Evolutionary conservation across 2,888 invertebrate species (phyloP).

Genomic region (Leptinotarsa tumamoca): DNA sequence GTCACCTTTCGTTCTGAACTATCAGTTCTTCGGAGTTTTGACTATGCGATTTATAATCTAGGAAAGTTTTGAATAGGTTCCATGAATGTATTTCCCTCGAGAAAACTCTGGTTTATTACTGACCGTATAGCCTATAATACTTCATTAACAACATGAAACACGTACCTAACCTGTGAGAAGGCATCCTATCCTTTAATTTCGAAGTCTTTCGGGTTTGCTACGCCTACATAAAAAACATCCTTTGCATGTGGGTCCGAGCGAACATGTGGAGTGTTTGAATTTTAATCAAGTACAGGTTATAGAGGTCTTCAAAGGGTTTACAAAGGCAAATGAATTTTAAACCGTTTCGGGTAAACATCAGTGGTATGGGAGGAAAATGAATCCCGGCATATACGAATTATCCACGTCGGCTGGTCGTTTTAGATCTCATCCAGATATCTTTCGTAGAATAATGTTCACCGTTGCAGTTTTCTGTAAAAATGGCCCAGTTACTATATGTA

Average conservation of each 20-base stretch:
- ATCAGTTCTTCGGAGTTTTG: too few species aligned
- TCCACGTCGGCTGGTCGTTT: conserved; percentile 26
- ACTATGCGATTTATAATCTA: too few species aligned
- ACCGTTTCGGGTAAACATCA: conserved; percentile 6
- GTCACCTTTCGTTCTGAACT: too few species aligned
- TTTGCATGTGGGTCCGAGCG: conserved; percentile 12
- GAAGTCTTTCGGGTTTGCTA: conserved; percentile 6
- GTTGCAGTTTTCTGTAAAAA: not conserved
- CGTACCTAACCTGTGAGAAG: not conserved
- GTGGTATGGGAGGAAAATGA: conserved; percentile 1
- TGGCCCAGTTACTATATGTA: not conserved
- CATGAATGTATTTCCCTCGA: too few species aligned
- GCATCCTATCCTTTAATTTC: not conserved
- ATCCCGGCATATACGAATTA: not conserved
- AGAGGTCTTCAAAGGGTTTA: conserved; percentile 18
- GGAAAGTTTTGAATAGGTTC: too few species aligned
- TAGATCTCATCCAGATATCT: conserved; percentile 25
- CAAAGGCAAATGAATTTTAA: conserved; percentile 18
- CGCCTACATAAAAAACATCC: conserved; percentile 11
- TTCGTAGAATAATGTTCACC: not conserved
- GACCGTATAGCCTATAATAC: not conserved
- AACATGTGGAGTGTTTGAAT: conserved; percentile 16
- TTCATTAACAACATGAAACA: not conserved
- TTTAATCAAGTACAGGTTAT: conserved; percentile 19
- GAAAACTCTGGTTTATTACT: not conserved